Evolutionary conservation across 2,888 invertebrate species (phyloP).

Genomic region (Actias luna): DNA sequence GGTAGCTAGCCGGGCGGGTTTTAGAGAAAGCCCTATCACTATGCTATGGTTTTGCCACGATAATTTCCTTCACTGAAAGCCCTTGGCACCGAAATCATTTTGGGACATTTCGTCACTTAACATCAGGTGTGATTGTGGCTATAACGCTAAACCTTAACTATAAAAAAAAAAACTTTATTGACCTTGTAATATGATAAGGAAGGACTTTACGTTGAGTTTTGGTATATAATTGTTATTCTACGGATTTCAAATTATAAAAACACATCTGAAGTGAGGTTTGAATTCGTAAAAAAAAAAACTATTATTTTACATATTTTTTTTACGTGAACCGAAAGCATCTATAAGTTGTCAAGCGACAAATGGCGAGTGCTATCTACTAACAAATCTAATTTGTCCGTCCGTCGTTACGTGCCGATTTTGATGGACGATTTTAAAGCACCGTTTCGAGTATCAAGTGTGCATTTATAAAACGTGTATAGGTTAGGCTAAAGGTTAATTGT

Average conservation of each 20-base stretch:
- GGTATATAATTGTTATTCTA: too few relatives aligned
- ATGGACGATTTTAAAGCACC: conserved; percentile 64
- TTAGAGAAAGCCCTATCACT: too few relatives aligned
- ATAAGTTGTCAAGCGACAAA: conserved; percentile 24
- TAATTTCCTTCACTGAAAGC: too few relatives aligned
- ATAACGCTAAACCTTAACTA: too few relatives aligned
- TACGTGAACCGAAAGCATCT: conserved; percentile 23
- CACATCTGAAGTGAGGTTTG: background rate
- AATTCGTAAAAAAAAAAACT: background rate
- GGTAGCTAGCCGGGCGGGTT: too few relatives aligned
- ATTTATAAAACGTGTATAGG: conserved; percentile 19
- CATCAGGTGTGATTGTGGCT: too few relatives aligned
- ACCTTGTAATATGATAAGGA: too few relatives aligned
- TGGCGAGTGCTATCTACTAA: conserved; percentile 48
- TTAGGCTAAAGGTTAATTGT: conserved; percentile 25
- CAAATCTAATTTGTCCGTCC: conserved; percentile 73
- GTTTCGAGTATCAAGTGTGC: conserved; percentile 31
- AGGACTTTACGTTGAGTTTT: too few relatives aligned
- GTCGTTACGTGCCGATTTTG: conserved; percentile 65
- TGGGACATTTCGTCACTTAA: too few relatives aligned
- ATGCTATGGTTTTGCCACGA: too few relatives aligned
- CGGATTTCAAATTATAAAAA: background rate
- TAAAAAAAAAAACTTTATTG: too few relatives aligned
- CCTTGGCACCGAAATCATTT: too few relatives aligned
- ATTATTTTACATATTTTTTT: conserved; percentile 33